phyloP scores from a whole-genome alignment of 2,113 vertebrate genomes.

The Syngnathus floridae region DNA sequence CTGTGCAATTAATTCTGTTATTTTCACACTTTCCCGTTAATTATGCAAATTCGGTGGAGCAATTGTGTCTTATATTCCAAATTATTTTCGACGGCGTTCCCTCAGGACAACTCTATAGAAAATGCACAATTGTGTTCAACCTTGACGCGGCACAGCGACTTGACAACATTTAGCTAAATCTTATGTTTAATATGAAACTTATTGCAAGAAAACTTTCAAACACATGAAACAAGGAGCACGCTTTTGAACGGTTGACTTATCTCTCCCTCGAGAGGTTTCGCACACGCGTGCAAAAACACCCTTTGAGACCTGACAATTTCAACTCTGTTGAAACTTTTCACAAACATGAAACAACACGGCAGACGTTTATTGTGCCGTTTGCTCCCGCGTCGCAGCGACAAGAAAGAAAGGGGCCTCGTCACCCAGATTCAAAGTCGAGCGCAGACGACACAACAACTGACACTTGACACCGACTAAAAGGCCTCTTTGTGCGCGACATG shows the following conservation, averaged over 20 bases:
- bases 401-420: slow-evolving; percentile 9
- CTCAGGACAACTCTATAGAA: neutral
- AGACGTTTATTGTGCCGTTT: slow-evolving; percentile 48
- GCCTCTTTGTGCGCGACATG: neutral
- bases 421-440: slow-evolving; percentile 29
- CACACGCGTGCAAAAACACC: slow-evolving; percentile 16
- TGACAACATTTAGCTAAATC: neutral
- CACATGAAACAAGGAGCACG: slow-evolving; percentile 23
- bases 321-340: slow-evolving; percentile 41
- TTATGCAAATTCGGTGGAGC: too few relatives aligned
- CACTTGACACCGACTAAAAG: slow-evolving; percentile 1
- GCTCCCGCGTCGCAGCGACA: slow-evolving; percentile 22
- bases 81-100: too few relatives aligned
- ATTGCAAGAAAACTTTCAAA: slow-evolving; percentile 23
- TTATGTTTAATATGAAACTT: slow-evolving; percentile 2
- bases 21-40: too few relatives aligned
- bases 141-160: neutral
- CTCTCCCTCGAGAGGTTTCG: slow-evolving; percentile 29
- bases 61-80: too few relatives aligned
- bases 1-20: too few relatives aligned
- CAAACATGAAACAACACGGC: slow-evolving; percentile 41
- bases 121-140: neutral
- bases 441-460: neutral
- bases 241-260: slow-evolving; percentile 30
- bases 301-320: slow-evolving; percentile 39